A percentile compares a stretch with the other conserved stretches of the same genome.
Conservation (phyloP, 2,797 vertebrate species). For the Natrix natrix region DNA sequence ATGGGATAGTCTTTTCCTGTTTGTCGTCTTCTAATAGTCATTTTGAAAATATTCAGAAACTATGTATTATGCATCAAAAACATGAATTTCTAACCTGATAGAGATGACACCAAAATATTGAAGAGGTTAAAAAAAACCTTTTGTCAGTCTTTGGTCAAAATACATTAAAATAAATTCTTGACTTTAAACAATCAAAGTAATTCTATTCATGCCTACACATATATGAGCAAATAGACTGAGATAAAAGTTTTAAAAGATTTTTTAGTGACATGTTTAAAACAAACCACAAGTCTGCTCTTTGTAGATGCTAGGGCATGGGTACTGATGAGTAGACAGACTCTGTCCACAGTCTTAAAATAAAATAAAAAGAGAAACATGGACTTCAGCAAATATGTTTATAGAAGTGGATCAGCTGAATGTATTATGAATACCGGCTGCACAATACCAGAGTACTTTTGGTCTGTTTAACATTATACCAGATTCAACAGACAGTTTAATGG, state of each 20-base stretch:
- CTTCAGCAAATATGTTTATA: conserved; percentile 40
- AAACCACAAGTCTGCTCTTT: not conserved
- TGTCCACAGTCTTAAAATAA: conserved; percentile 17
- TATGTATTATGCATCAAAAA: not conserved
- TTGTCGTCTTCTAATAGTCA: not conserved
- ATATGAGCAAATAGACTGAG: not conserved
- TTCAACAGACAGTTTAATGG: conserved; percentile 72
- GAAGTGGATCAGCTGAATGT: conserved; percentile 24
- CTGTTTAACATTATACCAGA: conserved; percentile 68
- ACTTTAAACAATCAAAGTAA: not conserved
- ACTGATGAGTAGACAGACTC: not conserved
- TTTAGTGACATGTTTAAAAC: not conserved
- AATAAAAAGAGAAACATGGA: conserved; percentile 26
- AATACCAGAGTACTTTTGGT: conserved; percentile 55
- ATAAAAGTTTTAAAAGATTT: not conserved
- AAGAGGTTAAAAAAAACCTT: not conserved
- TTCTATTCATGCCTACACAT: not conserved
- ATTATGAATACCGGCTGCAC: conserved; percentile 54
- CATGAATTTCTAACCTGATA: not conserved
- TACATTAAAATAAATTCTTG: not conserved
- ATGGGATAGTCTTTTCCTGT: not conserved
- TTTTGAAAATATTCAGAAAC: not conserved
- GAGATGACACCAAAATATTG: not conserved
- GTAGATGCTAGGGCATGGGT: not conserved
- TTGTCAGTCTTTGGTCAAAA: not conserved